These are phyloP conservation scores for Pocillopora meandrina DNA, from an alignment of 92 coral and sea anemone genomes.

Conservation along the genomic window DNA sequence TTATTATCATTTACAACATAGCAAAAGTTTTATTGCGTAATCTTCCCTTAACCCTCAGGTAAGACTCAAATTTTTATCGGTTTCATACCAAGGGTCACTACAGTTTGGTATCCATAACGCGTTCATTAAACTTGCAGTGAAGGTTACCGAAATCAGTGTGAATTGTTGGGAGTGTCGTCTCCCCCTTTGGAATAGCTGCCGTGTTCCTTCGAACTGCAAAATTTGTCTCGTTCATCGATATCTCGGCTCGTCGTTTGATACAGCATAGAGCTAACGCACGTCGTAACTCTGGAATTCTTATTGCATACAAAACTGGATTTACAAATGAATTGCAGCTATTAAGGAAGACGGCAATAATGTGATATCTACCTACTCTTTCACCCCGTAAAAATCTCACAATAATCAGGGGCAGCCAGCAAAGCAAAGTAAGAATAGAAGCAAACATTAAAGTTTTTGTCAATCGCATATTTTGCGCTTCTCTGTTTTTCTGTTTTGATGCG, in stretches of 20 bases:
- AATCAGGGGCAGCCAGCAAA: neutral
- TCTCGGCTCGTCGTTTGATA: neutral
- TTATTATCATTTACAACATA: no score
- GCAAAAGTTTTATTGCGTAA: no score
- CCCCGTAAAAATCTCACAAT: neutral
- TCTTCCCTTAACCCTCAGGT: no score
- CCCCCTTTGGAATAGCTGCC: neutral
- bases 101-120: no score
- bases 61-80: no score
- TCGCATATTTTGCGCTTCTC: neutral
- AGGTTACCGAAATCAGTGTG: no score
- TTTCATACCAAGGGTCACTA: no score
- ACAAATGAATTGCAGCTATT: neutral
- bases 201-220: neutral
- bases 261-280: neutral
- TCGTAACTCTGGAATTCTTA: conserved; percentile 13
- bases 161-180: no score
- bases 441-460: neutral
- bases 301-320: neutral
- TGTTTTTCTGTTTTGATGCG: conserved; percentile 2
- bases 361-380: neutral
- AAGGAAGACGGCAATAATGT: neutral
- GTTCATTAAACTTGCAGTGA: no score
- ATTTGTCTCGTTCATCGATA: no score
- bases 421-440: neutral